phyloP scores from a whole-genome alignment of 2,888 invertebrate genomes.

The Plebejus argus region DNA sequence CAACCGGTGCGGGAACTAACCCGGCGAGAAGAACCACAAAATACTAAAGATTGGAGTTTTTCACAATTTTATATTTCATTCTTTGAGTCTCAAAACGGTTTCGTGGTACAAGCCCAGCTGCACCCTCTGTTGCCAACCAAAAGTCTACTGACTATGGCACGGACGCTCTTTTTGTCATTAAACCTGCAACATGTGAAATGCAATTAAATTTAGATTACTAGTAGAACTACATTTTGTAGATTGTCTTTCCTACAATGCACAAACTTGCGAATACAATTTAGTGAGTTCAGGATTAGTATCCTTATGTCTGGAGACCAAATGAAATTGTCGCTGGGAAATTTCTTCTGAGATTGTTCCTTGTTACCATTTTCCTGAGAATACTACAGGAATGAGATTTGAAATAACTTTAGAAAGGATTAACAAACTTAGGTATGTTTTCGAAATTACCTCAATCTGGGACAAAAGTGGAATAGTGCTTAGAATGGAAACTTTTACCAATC shows the following conservation, averaged over 20 bases:
- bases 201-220: neutral
- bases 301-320: slow-evolving; percentile 6
- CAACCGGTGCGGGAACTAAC: too few species aligned
- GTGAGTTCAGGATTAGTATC: slow-evolving; percentile 13
- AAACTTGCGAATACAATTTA: slow-evolving; percentile 15
- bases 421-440: neutral
- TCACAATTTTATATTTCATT: too few species aligned
- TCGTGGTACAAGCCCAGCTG: too few species aligned
- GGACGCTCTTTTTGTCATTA: neutral
- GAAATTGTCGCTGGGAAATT: slow-evolving; percentile 16
- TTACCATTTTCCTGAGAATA: slow-evolving; percentile 9
- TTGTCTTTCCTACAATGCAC: neutral
- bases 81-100: too few species aligned
- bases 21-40: too few species aligned
- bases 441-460: neutral
- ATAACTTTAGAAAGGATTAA: neutral
- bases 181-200: neutral
- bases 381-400: neutral
- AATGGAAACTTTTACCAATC: too few species aligned
- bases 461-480: neutral
- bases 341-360: slow-evolving; percentile 18
- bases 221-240: neutral
- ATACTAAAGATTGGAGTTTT: too few species aligned
- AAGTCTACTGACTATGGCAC: too few species aligned
- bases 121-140: too few species aligned